Base-by-base conservation (phyloP, 2,888 invertebrate species). In the Agrotis exclamationis region DNA sequence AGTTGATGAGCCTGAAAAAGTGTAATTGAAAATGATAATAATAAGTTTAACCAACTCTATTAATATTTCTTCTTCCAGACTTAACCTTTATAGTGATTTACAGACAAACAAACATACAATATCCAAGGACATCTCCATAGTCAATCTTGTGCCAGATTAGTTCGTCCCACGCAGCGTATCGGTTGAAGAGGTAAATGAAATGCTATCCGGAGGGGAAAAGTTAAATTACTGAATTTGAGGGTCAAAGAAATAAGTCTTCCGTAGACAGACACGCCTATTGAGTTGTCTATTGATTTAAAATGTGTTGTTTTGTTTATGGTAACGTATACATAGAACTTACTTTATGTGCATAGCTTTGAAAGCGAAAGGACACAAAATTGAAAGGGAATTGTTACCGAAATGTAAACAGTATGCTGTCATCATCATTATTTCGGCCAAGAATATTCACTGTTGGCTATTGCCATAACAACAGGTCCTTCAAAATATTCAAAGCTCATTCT, bases 181-280 rank as follows among this genome's bases (percentile, higher is more conserved):
- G 96, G 95, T 94, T 95, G 96, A 96, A 96, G 96, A 96, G 96
- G 96, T 96, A 96, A 96, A 96, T 96, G 96, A 96, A 96, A 96
- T 95, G 96, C 96, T 94, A 95, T 95, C 95, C 94, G 93, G 95
- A 96, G 96, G 96, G 96, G 96, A 95, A 95, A 96, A 96, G 96
- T 96, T 96, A 96, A 96, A 96, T 96, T 96, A 96, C 96, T 94
- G 94, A 96, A 96, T 95, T 95, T 96, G 95, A 94, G 96, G 96
- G 96, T 96, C 96, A 96, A 95, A 96, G 95, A 91, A 93, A 95
- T 95, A 95, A 95, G 94, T 95, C 95, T 95, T 94, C 86, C 84
- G 90, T 89, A 93, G 94, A 94, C 92, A 91, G 92, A 90, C 88
- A 92, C 92, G 93, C 90, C 86, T 90, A 89, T 90, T 90, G 91